Conservation (phyloP, 2,888 invertebrate genomes). For the Gonocerus acuteangulatus region DNA sequence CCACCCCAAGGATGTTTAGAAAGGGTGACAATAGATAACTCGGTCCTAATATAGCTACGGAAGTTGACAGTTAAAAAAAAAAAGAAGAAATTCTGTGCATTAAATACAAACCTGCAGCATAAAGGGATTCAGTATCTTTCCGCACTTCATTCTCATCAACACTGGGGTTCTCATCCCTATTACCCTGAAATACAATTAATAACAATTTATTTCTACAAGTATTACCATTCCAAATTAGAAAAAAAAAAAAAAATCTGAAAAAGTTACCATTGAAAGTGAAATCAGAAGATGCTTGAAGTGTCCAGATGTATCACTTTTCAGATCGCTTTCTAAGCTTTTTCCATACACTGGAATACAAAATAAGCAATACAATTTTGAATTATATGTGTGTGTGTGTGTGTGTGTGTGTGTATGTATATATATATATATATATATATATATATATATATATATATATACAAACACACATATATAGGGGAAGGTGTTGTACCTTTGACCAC, state of each 20-base stretch:
- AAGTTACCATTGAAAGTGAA: conserved; percentile 61
- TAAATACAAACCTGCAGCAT: conserved; percentile 54
- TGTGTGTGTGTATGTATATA: no score
- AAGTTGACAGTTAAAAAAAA: no score
- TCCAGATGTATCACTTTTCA: conserved; percentile 90
- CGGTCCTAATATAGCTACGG: no score
- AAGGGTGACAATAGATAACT: no score
- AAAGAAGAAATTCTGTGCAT: no score
- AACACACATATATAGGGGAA: no score
- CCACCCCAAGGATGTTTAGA: no score
- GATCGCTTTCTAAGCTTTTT: conserved; percentile 71
- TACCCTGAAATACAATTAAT: conserved; percentile 50
- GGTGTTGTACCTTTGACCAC: no score
- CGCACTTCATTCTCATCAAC: conserved; percentile 71
- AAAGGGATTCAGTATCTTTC: conserved; percentile 72
- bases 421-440: no score
- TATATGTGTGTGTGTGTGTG: no score
- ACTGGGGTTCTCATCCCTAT: conserved; percentile 81
- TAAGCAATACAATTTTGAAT: no score
- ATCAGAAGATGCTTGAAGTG: conserved; percentile 87
- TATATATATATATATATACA: no score
- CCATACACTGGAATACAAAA: conserved; percentile 59
- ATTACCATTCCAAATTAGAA: not conserved
- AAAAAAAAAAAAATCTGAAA: not conserved
- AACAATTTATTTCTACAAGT: not conserved